phyloP scores from a whole-genome alignment of 2,113 vertebrate species.

The Eupsittula cactorum region DNA sequence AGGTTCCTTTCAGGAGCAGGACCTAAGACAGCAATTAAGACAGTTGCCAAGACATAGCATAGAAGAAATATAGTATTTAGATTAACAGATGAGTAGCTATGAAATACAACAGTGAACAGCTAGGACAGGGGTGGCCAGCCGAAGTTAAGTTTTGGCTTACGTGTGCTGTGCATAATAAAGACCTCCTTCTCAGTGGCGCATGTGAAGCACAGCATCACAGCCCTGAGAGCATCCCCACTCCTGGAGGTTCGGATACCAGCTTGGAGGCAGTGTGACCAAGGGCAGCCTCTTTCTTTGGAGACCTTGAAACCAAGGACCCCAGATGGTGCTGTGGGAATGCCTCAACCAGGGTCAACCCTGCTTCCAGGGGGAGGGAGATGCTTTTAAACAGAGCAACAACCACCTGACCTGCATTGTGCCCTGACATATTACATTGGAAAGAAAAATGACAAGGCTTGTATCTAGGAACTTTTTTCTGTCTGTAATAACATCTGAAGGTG shows the following conservation, averaged over 20 bases:
- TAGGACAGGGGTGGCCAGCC: neutral
- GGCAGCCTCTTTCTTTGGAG: neutral
- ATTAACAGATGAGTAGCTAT: neutral
- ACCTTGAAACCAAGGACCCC: neutral
- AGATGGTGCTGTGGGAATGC: fast-evolving
- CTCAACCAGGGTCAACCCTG: too few species aligned
- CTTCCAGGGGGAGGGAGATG: neutral
- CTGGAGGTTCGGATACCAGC: fast-evolving
- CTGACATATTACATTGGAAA: neutral
- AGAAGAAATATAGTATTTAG: neutral
- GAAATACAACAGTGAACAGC: neutral
- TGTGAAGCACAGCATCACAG: neutral
- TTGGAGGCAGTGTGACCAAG: fast-evolving
- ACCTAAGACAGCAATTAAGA: neutral
- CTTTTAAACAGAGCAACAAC: neutral
- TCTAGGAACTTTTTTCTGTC: neutral
- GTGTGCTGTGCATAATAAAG: neutral
- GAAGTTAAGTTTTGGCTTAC: neutral
- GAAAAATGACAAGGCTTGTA: neutral
- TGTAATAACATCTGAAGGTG: neutral
- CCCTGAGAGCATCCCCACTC: fast-evolving
- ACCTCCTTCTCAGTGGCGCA: neutral
- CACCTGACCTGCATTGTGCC: neutral
- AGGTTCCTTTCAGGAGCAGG: neutral
- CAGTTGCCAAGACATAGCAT: neutral